Conservation (phyloP, 2,888 invertebrate genomes). For the Macaria liturata region DNA sequence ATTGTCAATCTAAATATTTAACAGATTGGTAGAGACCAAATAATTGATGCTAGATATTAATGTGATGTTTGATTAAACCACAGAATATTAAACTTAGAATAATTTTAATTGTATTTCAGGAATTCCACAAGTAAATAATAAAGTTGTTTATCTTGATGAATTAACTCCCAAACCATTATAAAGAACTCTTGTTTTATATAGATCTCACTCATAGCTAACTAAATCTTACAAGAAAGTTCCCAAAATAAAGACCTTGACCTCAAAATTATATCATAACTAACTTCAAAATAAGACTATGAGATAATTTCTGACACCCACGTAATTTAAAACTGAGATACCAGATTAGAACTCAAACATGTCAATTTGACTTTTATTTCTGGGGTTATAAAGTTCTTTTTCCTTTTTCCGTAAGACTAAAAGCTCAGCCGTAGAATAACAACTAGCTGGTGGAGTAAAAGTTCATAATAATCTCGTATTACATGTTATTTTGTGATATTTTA, state of each 20-base stretch:
- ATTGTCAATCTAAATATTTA: too few species aligned
- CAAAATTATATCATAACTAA: not conserved
- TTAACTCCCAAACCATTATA: too few species aligned
- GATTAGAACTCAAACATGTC: not conserved
- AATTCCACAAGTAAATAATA: too few species aligned
- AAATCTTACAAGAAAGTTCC: too few species aligned
- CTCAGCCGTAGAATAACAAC: not conserved
- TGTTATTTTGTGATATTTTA: constrained; percentile 25
- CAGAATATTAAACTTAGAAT: too few species aligned
- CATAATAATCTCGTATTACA: constrained; percentile 17
- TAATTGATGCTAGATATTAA: too few species aligned
- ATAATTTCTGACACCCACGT: constrained; percentile 10
- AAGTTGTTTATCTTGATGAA: too few species aligned
- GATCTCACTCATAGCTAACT: too few species aligned
- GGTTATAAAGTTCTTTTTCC: constrained; percentile 7
- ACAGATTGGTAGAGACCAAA: too few species aligned
- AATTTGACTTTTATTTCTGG: not conserved
- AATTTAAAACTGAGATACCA: constrained; percentile 2
- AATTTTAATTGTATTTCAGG: too few species aligned
- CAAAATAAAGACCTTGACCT: not conserved
- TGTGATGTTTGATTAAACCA: too few species aligned
- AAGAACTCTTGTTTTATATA: too few species aligned
- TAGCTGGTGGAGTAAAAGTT: not conserved
- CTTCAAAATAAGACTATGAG: not conserved
- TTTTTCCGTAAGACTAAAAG: not conserved